These are phyloP conservation scores for Drosophila aldrichi DNA, from an alignment of 2,888 invertebrate species.

Conservation along the genomic window DNA sequence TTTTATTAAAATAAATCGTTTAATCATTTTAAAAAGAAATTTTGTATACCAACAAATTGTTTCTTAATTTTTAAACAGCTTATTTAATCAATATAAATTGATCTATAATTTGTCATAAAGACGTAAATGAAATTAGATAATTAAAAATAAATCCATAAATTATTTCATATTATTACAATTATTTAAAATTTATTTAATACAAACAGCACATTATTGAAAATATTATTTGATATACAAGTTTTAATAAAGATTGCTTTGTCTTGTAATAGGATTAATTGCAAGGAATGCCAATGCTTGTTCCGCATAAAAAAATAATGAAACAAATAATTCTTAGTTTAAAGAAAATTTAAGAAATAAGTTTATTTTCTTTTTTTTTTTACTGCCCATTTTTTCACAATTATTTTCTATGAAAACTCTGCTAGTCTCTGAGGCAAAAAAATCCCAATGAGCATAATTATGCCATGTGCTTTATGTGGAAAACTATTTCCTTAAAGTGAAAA, in stretches of 20 bases:
- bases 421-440: background rate
- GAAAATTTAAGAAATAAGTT: too few species aligned
- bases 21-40: background rate
- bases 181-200: too few species aligned
- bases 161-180: background rate
- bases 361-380: too few species aligned
- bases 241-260: background rate
- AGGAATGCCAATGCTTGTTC: background rate
- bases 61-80: background rate
- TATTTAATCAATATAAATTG: too few species aligned
- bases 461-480: constrained; percentile 18
- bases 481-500: background rate
- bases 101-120: too few species aligned
- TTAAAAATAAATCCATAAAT: background rate
- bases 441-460: background rate
- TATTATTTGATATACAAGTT: too few species aligned
- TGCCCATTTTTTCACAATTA: too few species aligned
- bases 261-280: background rate
- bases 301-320: background rate
- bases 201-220: too few species aligned
- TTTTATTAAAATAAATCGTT: background rate
- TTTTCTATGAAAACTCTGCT: too few species aligned
- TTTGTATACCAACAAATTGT: background rate
- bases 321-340: background rate
- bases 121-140: background rate